Evolutionary conservation across 2,888 invertebrate genomes (phyloP).

Genomic region (Brachycybe producta): DNA sequence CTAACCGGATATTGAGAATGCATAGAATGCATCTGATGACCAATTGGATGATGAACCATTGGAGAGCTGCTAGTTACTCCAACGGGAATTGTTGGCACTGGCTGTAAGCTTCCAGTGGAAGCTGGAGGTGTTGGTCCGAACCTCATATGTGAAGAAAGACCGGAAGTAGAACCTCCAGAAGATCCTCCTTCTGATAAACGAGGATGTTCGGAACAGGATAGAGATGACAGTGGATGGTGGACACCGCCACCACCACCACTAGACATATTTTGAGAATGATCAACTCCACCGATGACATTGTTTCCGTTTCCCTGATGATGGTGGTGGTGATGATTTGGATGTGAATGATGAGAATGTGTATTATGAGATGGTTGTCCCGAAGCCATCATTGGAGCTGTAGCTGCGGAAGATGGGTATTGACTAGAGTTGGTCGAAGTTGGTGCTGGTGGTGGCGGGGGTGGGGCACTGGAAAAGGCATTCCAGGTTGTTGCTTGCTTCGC

Average conservation of each 20-base stretch:
- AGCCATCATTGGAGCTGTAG: constrained; percentile 16
- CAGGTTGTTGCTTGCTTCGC: constrained; percentile 33
- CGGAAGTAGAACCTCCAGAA: constrained; percentile 24
- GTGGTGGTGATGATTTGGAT: no score
- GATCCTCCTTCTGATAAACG: constrained; percentile 7
- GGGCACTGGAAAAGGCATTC: constrained; percentile 14
- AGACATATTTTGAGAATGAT: no score
- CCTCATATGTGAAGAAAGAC: constrained; percentile 20
- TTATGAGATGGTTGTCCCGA: constrained; percentile 18
- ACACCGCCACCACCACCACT: not conserved
- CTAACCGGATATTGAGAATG: constrained; percentile 29
- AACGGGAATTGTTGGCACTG: not conserved
- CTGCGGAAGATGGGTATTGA: constrained; percentile 7
- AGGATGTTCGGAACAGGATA: constrained; percentile 7
- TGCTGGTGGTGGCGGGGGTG: constrained; percentile 12
- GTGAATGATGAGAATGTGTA: constrained; percentile 20
- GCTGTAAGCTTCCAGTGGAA: not conserved
- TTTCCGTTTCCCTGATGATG: not conserved
- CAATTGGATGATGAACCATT: constrained; percentile 21
- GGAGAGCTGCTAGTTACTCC: constrained; percentile 51
- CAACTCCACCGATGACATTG: not conserved
- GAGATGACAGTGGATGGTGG: not conserved
- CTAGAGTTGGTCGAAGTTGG: constrained; percentile 10
- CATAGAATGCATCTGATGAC: constrained; percentile 29
- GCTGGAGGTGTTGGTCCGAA: constrained; percentile 31